These are phyloP conservation scores for Yasuhikotakia modesta DNA, from an alignment of 2,797 vertebrate species.

Conservation along the genomic window DNA sequence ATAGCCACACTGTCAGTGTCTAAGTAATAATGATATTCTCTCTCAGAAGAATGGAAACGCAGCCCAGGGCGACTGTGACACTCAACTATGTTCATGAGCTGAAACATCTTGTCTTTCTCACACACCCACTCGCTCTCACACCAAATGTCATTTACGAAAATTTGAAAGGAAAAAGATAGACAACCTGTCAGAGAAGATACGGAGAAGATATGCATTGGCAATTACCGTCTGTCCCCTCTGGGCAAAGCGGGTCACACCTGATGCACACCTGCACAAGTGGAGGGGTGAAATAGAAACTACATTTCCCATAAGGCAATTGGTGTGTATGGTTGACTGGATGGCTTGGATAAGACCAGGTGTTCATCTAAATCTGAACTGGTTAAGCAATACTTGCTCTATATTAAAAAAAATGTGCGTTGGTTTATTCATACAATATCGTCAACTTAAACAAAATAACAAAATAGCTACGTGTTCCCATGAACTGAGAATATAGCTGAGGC, in stretches of 20 bases:
- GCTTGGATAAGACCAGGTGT: constrained; percentile 16
- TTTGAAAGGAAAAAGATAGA: constrained; percentile 37
- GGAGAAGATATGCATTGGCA: constrained; percentile 31
- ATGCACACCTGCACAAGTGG: constrained; percentile 35
- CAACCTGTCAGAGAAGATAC: constrained; percentile 38
- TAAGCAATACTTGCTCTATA: background rate
- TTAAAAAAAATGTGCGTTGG: too few species aligned
- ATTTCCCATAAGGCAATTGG: constrained; percentile 23
- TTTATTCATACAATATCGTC: too few species aligned
- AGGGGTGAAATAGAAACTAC: constrained; percentile 32
- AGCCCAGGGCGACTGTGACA: constrained; percentile 51
- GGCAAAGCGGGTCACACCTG: constrained; percentile 44
- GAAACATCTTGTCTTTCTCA: constrained; percentile 28
- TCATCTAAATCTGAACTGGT: background rate
- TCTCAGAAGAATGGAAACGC: background rate
- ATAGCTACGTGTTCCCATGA: too few species aligned
- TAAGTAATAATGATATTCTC: constrained; percentile 31
- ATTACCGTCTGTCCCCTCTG: constrained; percentile 64
- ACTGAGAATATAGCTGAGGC: too few species aligned
- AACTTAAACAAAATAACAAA: too few species aligned
- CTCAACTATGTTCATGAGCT: constrained; percentile 56
- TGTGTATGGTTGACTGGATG: constrained; percentile 18
- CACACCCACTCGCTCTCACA: constrained; percentile 45
- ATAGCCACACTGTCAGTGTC: constrained; percentile 14
- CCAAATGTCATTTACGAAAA: constrained; percentile 52